These are phyloP conservation scores for Pipistrellus nathusii DNA, from an alignment of 2,797 vertebrate genomes.

Conservation along the genomic window DNA sequence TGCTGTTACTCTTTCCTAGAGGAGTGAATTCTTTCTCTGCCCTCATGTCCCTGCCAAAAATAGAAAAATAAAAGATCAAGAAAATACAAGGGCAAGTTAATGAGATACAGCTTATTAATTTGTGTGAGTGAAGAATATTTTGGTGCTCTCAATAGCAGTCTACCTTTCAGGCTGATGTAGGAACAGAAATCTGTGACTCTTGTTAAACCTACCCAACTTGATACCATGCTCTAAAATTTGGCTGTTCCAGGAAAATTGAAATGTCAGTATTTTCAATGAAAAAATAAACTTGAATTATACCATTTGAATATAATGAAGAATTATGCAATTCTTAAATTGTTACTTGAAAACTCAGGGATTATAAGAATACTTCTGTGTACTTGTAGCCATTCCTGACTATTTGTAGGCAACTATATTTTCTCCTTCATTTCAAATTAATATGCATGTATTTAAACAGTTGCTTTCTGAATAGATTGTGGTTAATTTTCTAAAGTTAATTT, in stretches of 20 bases:
- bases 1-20: not conserved
- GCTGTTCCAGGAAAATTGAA: not conserved
- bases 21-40: not conserved
- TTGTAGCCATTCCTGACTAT: not conserved
- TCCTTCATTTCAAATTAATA: not conserved
- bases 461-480: slow-evolving; percentile 11
- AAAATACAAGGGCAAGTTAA: not conserved
- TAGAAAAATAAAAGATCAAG: not conserved
- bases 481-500: not conserved
- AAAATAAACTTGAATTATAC: not conserved
- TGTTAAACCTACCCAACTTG: not conserved
- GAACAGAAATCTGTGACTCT: not conserved
- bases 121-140: not conserved
- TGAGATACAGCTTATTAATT: not conserved
- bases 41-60: not conserved
- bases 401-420: not conserved
- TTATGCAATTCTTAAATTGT: not conserved
- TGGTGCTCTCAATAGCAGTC: not conserved
- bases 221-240: not conserved
- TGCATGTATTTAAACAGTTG: not conserved
- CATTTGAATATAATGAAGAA: not conserved
- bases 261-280: not conserved
- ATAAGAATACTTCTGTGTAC: not conserved
- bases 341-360: not conserved
- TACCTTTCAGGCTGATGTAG: not conserved